Percentiles rank a stretch among this genome's conserved stretches.
Conservation (phyloP, 1,140 invertebrate species). For the Elymnias hypermnestra region DNA sequence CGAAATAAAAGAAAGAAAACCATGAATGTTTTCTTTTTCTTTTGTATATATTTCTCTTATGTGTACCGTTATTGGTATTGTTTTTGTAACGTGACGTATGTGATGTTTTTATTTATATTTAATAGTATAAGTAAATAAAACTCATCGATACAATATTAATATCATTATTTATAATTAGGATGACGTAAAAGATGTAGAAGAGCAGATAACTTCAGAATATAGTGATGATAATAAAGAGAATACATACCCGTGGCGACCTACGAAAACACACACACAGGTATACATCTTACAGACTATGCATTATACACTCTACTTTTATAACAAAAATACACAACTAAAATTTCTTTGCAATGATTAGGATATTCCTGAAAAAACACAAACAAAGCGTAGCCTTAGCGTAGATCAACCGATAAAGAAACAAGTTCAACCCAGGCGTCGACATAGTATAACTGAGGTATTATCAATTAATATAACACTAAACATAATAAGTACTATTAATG, state of each 20-base stretch:
- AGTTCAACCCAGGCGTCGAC: slow-evolving; percentile 27
- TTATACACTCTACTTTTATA: slow-evolving; percentile 3
- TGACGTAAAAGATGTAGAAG: slow-evolving; percentile 40
- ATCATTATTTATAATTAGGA: slow-evolving; percentile 54
- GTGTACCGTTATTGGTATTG: slow-evolving; percentile 11
- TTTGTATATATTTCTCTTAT: slow-evolving; percentile 46
- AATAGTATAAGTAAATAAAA: neutral
- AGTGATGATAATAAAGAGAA: slow-evolving; percentile 48
- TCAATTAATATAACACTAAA: neutral
- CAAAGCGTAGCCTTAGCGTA: slow-evolving; percentile 45
- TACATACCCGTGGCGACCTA: slow-evolving; percentile 50
- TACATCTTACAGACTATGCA: slow-evolving; percentile 12
- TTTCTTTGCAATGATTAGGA: slow-evolving; percentile 28
- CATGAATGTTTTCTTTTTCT: slow-evolving; percentile 24
- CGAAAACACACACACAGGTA: slow-evolving; percentile 65
- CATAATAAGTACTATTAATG: neutral
- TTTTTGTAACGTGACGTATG: slow-evolving; percentile 3
- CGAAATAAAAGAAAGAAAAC: slow-evolving; percentile 3
- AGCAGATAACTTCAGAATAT: slow-evolving; percentile 37
- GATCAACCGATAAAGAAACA: slow-evolving; percentile 33
- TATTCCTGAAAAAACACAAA: slow-evolving; percentile 33
- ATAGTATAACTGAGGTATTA: slow-evolving; percentile 47
- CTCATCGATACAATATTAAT: neutral
- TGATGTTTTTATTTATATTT: neutral
- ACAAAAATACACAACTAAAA: slow-evolving; percentile 9